phyloP scores from a whole-genome alignment of 2,888 invertebrate genomes.

The Polietes domitor region DNA sequence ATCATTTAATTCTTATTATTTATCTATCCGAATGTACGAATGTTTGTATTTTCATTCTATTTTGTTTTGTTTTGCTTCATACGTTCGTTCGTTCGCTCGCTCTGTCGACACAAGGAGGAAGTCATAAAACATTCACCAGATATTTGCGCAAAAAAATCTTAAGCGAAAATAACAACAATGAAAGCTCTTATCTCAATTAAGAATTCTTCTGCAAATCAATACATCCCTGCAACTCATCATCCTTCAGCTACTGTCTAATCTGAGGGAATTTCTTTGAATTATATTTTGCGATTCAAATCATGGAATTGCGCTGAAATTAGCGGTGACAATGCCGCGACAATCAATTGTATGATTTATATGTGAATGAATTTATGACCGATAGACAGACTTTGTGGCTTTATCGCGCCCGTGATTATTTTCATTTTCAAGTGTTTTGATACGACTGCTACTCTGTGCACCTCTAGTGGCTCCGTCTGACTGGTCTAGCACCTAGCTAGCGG shows the following conservation, averaged over 20 bases:
- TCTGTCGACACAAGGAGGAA: background rate
- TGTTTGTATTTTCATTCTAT: background rate
- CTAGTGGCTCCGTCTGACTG: background rate
- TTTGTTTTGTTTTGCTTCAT: background rate
- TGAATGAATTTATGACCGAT: background rate
- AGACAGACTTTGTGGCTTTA: background rate
- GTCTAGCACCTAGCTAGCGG: background rate
- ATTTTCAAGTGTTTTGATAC: background rate
- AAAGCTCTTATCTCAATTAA: too few species aligned
- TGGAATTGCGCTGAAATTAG: too few species aligned
- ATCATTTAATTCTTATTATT: conserved; percentile 6
- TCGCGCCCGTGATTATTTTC: background rate
- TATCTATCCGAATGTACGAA: too few species aligned
- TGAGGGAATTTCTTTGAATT: too few species aligned
- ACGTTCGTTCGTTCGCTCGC: too few species aligned
- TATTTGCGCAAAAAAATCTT: background rate
- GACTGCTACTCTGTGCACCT: background rate
- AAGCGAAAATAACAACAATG: background rate
- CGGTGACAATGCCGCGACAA: too few species aligned
- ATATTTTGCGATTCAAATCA: too few species aligned
- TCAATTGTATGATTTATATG: background rate
- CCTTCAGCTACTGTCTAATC: too few species aligned
- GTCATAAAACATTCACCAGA: background rate
- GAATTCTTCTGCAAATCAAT: too few species aligned
- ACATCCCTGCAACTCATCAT: too few species aligned